Evolutionary conservation across 1,140 invertebrate species (phyloP), one percentile per base, ranked within the genome.

Genomic region (Bemisia tabaci): DNA sequence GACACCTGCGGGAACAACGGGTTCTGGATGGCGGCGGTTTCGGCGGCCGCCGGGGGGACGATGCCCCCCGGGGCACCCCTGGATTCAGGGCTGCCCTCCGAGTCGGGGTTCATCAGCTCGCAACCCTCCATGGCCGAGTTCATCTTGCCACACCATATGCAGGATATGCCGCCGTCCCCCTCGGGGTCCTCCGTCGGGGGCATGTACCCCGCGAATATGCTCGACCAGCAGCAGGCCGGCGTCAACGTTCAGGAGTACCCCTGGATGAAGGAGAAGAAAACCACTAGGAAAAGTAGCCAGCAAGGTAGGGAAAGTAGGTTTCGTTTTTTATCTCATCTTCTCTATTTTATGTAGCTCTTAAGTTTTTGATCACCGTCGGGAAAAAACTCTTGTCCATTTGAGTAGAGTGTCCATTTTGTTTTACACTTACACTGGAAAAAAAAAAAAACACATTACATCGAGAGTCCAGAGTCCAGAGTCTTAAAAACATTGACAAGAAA

Each of bases 251-350:
- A 92, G 23, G 92, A 95, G 74, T 96, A 94, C 77, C 91, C 93
- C 0, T 96, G 93, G 93, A 95, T 96, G 93, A 95, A 95, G 76
- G 94, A 96, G 79, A 96, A 96, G 82, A 96, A 96, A 79, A 94
- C 92, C 1, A 91, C 91, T 1, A 83, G 92, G 72, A 95, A 96
- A 77, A 87, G 80, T 75, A 87, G 83, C 74, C 91, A 93, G 77
- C 91, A 94, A 90, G 91, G 91, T 94, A 80, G 85, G 83, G 59
- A 59, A 64, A 65, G 63, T 65, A 65, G 26, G 63, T 65, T 65
- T 22, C 23, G n/a, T 24, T 24, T 22, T 22, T 61, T 61, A 5
- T 61, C 11, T 22, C n/a, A 12, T 12, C 33, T 48, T 48, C 17
- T 48, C 33, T 48, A 48, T 48, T 48, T 17, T 58, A 58, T 58